These are phyloP conservation scores for Sciurus vulgaris DNA, from an alignment of 2,797 vertebrate species.

Conservation along the genomic window DNA sequence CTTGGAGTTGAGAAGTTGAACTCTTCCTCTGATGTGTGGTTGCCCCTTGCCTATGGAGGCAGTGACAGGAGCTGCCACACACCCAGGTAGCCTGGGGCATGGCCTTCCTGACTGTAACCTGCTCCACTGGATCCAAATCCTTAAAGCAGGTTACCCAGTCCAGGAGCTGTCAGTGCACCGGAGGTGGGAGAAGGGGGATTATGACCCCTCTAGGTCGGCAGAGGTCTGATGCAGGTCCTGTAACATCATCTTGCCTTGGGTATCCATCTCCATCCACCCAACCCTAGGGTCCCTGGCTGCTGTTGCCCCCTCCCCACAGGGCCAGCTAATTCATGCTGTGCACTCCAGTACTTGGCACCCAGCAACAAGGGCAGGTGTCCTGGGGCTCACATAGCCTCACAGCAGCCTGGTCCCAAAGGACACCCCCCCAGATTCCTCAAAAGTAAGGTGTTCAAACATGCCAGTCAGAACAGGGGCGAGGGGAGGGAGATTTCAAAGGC, in stretches of 20 bases:
- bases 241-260: background rate
- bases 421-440: background rate
- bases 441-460: background rate
- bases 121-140: background rate
- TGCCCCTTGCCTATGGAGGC: background rate
- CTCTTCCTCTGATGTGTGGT: background rate
- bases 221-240: background rate
- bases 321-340: background rate
- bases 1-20: background rate
- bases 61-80: background rate
- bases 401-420: background rate
- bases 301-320: too few relatives aligned
- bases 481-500: background rate
- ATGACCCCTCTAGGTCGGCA: background rate
- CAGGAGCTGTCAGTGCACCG: background rate
- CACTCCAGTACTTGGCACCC: background rate
- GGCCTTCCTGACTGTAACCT: background rate
- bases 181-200: background rate
- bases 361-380: background rate
- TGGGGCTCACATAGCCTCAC: background rate
- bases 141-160: background rate
- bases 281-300: background rate
- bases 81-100: background rate
- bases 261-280: background rate
- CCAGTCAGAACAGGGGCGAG: background rate